A percentile compares a stretch with the other conserved stretches of the same genome.
These are phyloP conservation scores for Xestia sexstrigata DNA, from an alignment of 2,888 invertebrate genomes.

Conservation along the genomic window DNA sequence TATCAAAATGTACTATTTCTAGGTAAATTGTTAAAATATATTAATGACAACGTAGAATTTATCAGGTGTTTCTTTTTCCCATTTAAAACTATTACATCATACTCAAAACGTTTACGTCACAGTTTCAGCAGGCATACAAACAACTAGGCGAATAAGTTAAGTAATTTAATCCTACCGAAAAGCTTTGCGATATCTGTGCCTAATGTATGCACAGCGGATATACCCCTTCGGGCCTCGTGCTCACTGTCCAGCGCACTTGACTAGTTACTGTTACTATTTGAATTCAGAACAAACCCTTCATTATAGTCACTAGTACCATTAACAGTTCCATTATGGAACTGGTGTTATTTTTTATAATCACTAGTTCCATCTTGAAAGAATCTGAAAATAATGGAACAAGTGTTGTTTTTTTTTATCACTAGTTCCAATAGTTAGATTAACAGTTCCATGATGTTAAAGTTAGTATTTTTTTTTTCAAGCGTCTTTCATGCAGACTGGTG, in stretches of 20 bases:
- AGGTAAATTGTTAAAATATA: not conserved
- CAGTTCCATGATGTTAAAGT: too few relatives aligned
- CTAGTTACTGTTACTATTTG: not conserved
- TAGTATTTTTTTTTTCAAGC: not conserved
- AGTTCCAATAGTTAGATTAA: too few relatives aligned
- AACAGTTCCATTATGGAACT: too few relatives aligned
- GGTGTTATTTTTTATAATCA: too few relatives aligned
- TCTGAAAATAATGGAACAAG: too few relatives aligned
- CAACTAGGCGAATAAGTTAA: constrained; percentile 83
- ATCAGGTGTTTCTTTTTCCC: not conserved
- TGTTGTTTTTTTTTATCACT: too few relatives aligned
- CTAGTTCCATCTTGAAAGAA: too few relatives aligned
- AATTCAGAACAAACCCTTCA: not conserved
- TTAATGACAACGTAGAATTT: not conserved
- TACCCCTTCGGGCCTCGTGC: constrained; percentile 78
- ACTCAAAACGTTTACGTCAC: constrained; percentile 32
- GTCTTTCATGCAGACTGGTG: not conserved
- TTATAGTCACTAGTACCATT: too few relatives aligned
- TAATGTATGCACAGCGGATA: constrained; percentile 88
- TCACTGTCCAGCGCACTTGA: constrained; percentile 61
- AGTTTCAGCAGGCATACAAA: constrained; percentile 66
- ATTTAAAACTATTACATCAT: constrained; percentile 7
- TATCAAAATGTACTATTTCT: not conserved
- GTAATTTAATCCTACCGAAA: constrained; percentile 88
- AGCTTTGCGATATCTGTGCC: constrained; percentile 87